These are phyloP conservation scores for Mormyrus proboscirostris DNA, from an alignment of 2,797 vertebrate species.

Conservation along the genomic window DNA sequence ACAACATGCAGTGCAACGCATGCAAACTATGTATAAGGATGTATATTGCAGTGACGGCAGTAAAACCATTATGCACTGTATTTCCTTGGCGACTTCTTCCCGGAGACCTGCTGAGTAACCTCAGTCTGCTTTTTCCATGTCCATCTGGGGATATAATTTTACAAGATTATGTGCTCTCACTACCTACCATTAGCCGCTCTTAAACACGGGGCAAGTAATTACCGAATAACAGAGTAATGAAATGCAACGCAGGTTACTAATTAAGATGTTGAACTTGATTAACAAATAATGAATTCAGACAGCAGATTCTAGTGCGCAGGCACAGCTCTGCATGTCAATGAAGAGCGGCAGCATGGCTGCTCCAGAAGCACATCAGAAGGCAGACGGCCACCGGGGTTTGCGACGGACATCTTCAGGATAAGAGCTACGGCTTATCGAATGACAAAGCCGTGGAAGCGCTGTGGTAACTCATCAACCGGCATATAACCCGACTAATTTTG, in stretches of 20 bases:
- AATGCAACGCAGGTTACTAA: slow-evolving; percentile 74
- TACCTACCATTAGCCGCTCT: slow-evolving; percentile 56
- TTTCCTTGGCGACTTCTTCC: slow-evolving; percentile 24
- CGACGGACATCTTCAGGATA: not conserved
- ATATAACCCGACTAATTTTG: not conserved
- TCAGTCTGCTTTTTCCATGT: slow-evolving; percentile 33
- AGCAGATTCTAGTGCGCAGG: slow-evolving; percentile 45
- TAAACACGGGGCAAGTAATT: slow-evolving; percentile 68
- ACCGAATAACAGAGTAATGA: slow-evolving; percentile 78
- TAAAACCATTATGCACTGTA: not conserved
- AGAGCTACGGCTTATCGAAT: not conserved
- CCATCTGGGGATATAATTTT: slow-evolving; percentile 58
- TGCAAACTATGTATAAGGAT: not conserved
- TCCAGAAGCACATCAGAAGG: not conserved
- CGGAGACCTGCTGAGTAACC: slow-evolving; percentile 31
- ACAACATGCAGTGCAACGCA: not conserved
- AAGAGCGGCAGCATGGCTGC: slow-evolving; percentile 13
- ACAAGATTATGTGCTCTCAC: slow-evolving; percentile 58
- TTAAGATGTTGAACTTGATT: slow-evolving; percentile 76
- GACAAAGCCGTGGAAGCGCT: not conserved
- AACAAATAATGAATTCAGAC: slow-evolving; percentile 63
- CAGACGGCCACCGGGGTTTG: not conserved
- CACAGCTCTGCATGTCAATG: slow-evolving; percentile 41
- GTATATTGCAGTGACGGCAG: not conserved
- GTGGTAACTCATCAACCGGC: not conserved